Evolutionary conservation across 2,113 vertebrate species (phyloP).

Genomic region (Acrocephalus kingi): DNA sequence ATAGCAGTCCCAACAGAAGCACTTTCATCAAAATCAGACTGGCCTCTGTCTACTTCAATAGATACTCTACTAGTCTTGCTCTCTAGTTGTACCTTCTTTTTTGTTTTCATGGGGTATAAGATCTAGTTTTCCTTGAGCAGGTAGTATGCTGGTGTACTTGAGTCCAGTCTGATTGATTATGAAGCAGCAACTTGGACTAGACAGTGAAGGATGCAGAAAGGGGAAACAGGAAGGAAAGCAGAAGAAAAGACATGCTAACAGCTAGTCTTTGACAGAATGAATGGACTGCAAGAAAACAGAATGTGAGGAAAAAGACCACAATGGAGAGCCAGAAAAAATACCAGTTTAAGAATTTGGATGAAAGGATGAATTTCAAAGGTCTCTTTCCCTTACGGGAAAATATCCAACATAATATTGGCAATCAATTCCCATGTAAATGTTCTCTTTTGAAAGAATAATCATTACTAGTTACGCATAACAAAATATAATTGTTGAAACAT

Average conservation of each 20-base stretch:
- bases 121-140: not conserved
- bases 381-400: not conserved
- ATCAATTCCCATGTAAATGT: not conserved
- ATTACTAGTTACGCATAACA: not conserved
- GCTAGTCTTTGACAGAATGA: not conserved
- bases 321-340: not conserved
- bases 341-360: not conserved
- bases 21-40: not conserved
- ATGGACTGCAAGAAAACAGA: not conserved
- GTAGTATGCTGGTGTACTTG: not conserved
- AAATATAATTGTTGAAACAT: constrained; percentile 18
- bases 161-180: not conserved
- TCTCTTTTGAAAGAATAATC: not conserved
- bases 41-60: not conserved
- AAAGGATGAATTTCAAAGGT: not conserved
- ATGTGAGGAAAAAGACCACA: not conserved
- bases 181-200: not conserved
- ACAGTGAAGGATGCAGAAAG: not conserved
- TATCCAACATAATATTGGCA: not conserved
- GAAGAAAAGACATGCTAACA: not conserved
- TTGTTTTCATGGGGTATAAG: not conserved
- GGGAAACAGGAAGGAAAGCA: not conserved
- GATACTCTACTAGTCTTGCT: not conserved
- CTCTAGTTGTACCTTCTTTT: not conserved
- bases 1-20: not conserved